Percentiles rank a stretch among this genome's conserved stretches.
Conservation (phyloP, 1,140 invertebrate species). For the Piezodorus guildinii region DNA sequence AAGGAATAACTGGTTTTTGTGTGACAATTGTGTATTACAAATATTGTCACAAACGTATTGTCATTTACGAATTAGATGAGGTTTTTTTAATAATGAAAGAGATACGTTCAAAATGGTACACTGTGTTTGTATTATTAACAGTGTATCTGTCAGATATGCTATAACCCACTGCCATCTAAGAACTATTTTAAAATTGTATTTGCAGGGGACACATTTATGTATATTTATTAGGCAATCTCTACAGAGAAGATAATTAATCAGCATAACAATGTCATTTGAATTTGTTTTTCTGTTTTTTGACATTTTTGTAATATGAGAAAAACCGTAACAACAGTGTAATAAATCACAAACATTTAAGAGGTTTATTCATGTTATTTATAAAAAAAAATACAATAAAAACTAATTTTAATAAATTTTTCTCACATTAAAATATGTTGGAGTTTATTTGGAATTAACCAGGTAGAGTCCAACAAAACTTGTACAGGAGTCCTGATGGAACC, state of each 20-base stretch:
- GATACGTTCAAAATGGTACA: constrained; percentile 8
- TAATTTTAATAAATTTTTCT: too few species aligned
- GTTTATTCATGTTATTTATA: too few species aligned
- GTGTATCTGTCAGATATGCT: constrained; percentile 10
- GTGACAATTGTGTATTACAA: not conserved
- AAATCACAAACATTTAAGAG: too few species aligned
- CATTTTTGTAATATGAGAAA: too few species aligned
- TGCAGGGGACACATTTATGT: constrained; percentile 4
- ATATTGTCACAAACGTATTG: constrained; percentile 13
- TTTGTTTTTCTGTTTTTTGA: too few species aligned
- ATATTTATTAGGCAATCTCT: constrained; percentile 10
- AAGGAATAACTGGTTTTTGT: not conserved
- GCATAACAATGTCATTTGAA: too few species aligned
- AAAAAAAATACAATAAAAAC: too few species aligned
- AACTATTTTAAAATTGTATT: constrained; percentile 9
- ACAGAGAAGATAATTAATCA: too few species aligned
- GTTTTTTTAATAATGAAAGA: constrained; percentile 7
- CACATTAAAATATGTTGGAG: not conserved
- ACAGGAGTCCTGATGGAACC: constrained; percentile 15
- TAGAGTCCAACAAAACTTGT: not conserved
- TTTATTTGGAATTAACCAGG: not conserved
- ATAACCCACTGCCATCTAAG: constrained; percentile 11
- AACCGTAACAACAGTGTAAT: too few species aligned
- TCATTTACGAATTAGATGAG: constrained; percentile 14
- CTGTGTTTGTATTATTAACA: constrained; percentile 8